Evolutionary conservation across 2,797 vertebrate genomes (phyloP).

Genomic region (Rhinatrema bivittatum): DNA sequence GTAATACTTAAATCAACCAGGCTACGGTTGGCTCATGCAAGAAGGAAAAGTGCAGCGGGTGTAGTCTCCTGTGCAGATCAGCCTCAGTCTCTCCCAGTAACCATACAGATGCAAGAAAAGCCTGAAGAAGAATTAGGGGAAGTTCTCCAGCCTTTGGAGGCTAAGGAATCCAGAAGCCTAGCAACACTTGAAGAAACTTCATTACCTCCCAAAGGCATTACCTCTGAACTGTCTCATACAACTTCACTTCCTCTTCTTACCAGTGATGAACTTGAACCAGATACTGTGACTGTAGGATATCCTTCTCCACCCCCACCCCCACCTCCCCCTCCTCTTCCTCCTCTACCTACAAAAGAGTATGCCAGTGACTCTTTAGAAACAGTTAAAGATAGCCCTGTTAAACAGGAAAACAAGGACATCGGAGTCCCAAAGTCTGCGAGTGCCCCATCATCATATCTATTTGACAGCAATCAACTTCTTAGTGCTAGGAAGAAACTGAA

Average conservation of each 20-base stretch:
- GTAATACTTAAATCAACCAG: constrained; percentile 87
- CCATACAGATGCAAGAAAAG: constrained; percentile 57
- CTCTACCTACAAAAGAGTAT: constrained; percentile 60
- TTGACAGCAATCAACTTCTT: constrained; percentile 89
- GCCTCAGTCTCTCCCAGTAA: constrained; percentile 57
- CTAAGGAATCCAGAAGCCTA: constrained; percentile 27
- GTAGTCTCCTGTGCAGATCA: constrained; percentile 35
- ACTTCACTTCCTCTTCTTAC: constrained; percentile 37
- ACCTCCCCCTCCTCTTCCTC: constrained; percentile 60
- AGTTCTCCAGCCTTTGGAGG: constrained; percentile 22
- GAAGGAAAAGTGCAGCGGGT: constrained; percentile 52
- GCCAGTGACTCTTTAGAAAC: constrained; percentile 34
- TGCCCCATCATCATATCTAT: constrained; percentile 75
- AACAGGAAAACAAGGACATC: constrained; percentile 44
- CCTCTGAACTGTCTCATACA: constrained; percentile 36
- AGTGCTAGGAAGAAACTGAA: constrained; percentile 89
- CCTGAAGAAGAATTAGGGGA: constrained; percentile 37
- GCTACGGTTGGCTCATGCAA: constrained; percentile 57
- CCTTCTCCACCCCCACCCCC: constrained; percentile 48
- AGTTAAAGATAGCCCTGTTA: constrained; percentile 28
- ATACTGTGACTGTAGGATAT: constrained; percentile 23
- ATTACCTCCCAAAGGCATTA: constrained; percentile 51
- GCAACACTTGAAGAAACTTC: constrained; percentile 55
- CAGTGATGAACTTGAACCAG: constrained; percentile 25
- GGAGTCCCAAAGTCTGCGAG: constrained; percentile 56